Evolutionary conservation across 2,888 invertebrate genomes (phyloP), one percentile per base, ranked within the genome.

Genomic region (Stramonita haemastoma): DNA sequence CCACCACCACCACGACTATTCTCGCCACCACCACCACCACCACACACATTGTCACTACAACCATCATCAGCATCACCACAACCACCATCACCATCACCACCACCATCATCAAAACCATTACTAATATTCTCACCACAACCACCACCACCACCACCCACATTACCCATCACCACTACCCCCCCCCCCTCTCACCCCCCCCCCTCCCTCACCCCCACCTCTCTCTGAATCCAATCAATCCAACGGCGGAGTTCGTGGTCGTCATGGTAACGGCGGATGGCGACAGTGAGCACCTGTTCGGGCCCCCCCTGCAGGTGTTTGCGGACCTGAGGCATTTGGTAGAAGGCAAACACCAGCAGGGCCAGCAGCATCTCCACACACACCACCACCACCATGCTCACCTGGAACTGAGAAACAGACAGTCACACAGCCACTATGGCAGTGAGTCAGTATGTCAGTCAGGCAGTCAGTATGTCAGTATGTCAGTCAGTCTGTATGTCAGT

Each of bases 171-270:
- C 17, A 46, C 4, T n/a, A 46, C n/a, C 26, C 56, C 0, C 1
- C 81, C 0, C 26, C 46, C 22, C 46, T 36, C 0, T 46, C 81
- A 6, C 36, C 79, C 1, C 17, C 79, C 34, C 0, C 17, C 83
- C 1, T n/a, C 83, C n/a, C 26, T 26, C 0, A 15, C 11, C 17
- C 66, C 87, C 91, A 95, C 95, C 95, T 95, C 93, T 87, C 92
- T 93, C 91, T 95, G 95, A 77, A 95, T 93, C 34, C 91, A 92
- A 87, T 95, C 95, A 36, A 95, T 94, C 93, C 95, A 93, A 36
- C 91, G 90, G 84, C 92, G 90, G 15, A 95, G 90, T 32, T 93
- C 93, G 17, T 91, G 90, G 88, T 95, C 94, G 88, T 95, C 95
- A 91, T 94, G 92, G 91, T 95, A 95, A 66, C 92, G 90, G 79